Base-by-base conservation (phyloP, 2,113 vertebrate genomes). In the Fulmarus glacialis region DNA sequence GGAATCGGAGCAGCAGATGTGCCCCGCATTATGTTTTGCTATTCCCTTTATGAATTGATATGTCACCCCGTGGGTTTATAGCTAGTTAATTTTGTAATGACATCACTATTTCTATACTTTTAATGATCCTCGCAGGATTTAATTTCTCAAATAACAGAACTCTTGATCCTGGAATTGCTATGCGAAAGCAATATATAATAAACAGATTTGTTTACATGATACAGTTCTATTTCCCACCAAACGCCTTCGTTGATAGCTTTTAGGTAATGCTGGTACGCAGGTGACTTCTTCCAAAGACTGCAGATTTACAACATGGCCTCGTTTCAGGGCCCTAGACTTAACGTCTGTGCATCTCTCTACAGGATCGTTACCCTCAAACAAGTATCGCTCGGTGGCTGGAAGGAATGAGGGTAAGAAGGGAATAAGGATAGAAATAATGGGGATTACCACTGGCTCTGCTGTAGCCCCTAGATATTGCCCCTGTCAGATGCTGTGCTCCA, bases 11-110 rank as follows among this genome's bases (percentile, higher is more conserved):
- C 79, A 97, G 94, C 96, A 97, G 96, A 97, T 97, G 95, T 96
- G 95, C 93, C 95, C 87, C 55, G 36, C 89, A 53, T 93, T 97
- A 77, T 89, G 86, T 73, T 96, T 89, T 96, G 66, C 81, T 96
- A 91, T 92, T 97, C 94, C 95, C 96, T 95, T 97, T 97, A 96
- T 89, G 96, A 97, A 97, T 71, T 48, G 18, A 47, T 93, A 97
- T 86, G 84, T 97, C 84, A 90, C 91, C 66, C 93, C 2, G 5
- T 64, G 81, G 89, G 94, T 97, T 97, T 96, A 93, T 95, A 93
- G 90, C 94, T 48, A 95, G 95, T 92, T 96, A 92, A 96, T 95
- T 96, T 68, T 67, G 79, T 59, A 96, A 96, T 97, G 94, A 96
- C 93, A 97, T 94, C 93, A 97, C 93, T 74, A 88, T 68, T 95